Conservation (phyloP, 2,888 invertebrate genomes). For the Coremacera marginata region DNA sequence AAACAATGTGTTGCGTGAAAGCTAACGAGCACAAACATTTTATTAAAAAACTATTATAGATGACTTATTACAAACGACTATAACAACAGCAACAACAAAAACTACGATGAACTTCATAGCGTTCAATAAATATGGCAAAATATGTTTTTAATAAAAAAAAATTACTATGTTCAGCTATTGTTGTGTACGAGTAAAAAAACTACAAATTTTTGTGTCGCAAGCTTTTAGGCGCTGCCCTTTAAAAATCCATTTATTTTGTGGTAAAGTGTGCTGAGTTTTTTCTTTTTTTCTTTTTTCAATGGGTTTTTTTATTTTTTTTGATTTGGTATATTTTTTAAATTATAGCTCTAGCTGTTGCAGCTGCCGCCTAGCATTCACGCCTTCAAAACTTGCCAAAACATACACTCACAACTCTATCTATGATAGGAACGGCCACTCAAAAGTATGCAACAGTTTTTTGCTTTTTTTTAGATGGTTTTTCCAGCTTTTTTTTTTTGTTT, state of each 20-base stretch:
- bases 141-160: slow-evolving; percentile 42
- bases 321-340: not conserved
- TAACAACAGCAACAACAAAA: not conserved
- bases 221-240: slow-evolving; percentile 59
- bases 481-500: not conserved
- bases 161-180: not conserved
- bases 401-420: not conserved
- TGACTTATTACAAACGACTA: slow-evolving; percentile 1
- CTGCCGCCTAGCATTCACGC: slow-evolving; percentile 14
- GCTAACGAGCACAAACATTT: slow-evolving; percentile 24
- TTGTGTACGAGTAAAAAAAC: slow-evolving; percentile 24
- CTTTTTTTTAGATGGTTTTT: not conserved
- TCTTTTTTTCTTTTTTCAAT: not conserved
- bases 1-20: not conserved
- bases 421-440: slow-evolving; percentile 48
- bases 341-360: not conserved
- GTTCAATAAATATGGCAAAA: slow-evolving; percentile 36
- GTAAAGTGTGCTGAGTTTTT: not conserved
- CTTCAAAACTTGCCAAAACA: not conserved
- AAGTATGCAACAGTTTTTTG: slow-evolving; percentile 55
- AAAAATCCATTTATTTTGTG: slow-evolving; percentile 27
- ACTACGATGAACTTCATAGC: not conserved
- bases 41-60: slow-evolving; percentile 34
- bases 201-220: slow-evolving; percentile 24
- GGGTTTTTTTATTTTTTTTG: not conserved